Percentiles rank a stretch among this genome's conserved stretches.
Evolutionary conservation across 1,140 invertebrate genomes (phyloP).

Genomic region (Drosophila pachea): DNA sequence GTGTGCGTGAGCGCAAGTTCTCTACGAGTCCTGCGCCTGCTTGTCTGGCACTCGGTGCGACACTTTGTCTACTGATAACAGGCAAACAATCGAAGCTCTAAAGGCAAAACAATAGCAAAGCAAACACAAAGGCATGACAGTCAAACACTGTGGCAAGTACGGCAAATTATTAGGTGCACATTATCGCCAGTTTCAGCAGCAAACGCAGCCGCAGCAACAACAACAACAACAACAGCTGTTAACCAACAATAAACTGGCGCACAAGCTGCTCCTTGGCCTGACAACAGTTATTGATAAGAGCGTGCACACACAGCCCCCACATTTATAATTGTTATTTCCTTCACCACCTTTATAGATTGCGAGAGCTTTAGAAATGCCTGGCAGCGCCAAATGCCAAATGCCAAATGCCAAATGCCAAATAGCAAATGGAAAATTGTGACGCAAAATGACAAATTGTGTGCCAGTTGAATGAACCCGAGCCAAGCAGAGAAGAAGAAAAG

Average conservation of each 20-base stretch:
- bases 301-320: not conserved
- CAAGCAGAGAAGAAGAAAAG: too few species aligned
- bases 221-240: not conserved
- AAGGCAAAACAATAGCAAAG: constrained; percentile 40
- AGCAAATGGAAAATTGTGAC: too few species aligned
- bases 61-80: constrained; percentile 72
- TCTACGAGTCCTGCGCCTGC: constrained; percentile 3
- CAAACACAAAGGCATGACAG: constrained; percentile 39
- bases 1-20: constrained; percentile 9
- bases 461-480: constrained; percentile 53
- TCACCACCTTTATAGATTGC: not conserved
- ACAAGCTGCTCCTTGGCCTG: constrained; percentile 24
- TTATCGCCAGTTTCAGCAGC: constrained; percentile 23
- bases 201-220: too few species aligned
- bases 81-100: constrained; percentile 47
- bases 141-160: constrained; percentile 37
- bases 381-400: too few species aligned
- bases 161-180: constrained; percentile 62
- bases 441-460: too few species aligned
- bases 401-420: too few species aligned
- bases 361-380: not conserved
- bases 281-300: constrained; percentile 37
- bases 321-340: constrained; percentile 20
- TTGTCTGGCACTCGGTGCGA: constrained; percentile 59
- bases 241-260: constrained; percentile 12